These are phyloP conservation scores for Nannobrachium achirus DNA, from an alignment of 2,113 vertebrate genomes.

Conservation along the genomic window DNA sequence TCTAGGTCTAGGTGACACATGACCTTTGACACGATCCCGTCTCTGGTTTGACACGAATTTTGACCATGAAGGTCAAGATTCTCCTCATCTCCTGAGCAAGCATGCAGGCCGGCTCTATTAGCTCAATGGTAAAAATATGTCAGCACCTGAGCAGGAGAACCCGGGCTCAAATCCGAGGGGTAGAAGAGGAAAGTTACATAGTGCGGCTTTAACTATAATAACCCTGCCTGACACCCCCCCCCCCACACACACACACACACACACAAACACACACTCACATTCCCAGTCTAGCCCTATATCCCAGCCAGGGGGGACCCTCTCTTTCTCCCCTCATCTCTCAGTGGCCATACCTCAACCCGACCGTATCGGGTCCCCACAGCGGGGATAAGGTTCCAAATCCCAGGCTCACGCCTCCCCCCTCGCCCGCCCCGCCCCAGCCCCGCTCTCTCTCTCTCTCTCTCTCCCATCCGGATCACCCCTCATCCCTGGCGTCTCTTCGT, in stretches of 20 bases:
- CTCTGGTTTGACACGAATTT: too few species aligned
- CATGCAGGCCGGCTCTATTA: too few species aligned
- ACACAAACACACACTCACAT: constrained; percentile 19
- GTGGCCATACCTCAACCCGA: constrained; percentile 55
- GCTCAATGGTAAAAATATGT: too few species aligned
- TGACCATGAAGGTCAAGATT: too few species aligned
- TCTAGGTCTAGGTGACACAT: too few species aligned
- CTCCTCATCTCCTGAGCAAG: too few species aligned
- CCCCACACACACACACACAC: background rate
- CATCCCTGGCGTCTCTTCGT: constrained; percentile 56
- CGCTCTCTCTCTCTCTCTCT: constrained; percentile 24
- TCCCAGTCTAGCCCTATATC: constrained; percentile 14
- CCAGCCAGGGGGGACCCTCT: constrained; percentile 44
- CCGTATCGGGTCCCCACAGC: constrained; percentile 57
- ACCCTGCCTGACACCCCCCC: background rate
- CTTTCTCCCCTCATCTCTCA: constrained; percentile 63
- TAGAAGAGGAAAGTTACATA: too few species aligned
- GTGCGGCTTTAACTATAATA: too few species aligned
- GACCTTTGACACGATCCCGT: too few species aligned
- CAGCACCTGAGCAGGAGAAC: too few species aligned
- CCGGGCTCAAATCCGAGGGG: too few species aligned
- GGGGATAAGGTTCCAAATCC: constrained; percentile 70
- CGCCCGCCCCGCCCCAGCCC: constrained; percentile 4
- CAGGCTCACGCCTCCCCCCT: constrained; percentile 6
- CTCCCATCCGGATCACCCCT: constrained; percentile 43